Evolutionary conservation across 2,113 vertebrate genomes (phyloP), one percentile per base, ranked within the genome.

Genomic region (Rallus limicola): DNA sequence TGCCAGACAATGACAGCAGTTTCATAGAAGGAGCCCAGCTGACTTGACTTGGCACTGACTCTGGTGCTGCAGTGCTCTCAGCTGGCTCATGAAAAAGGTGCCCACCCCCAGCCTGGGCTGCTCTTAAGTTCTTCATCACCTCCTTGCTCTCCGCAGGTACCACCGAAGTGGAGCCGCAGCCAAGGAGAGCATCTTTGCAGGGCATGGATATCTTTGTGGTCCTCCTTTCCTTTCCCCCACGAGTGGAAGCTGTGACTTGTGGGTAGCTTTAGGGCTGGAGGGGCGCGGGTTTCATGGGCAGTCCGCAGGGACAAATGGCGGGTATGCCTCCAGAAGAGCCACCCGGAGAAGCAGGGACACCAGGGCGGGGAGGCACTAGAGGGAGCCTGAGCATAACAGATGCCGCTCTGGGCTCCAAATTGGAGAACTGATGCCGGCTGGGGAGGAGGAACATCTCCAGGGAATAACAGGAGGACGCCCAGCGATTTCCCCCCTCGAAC

Each of bases 321-420:
- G 31, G 1, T 19, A 2, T 1, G 0, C 14, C 16, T 28, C 28
- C 34, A 9, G 78, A 76, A 29, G 18, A 92, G 67, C 14, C 59
- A 31, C 44, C 18, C 10, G 24, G 52, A 82, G 65, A 68, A 82
- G 42, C 53, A 17, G 70, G 50, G 52, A 52, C 24, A 80, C 2
- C 63, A 23, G 71, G 55, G 7, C 28, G 4, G 2, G 72, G 59
- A 86, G 72, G 72, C 96, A 95, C 95, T 96, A 96, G 96, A 92
- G 95, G 96, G 96, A 96, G 96, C 96, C 82, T 81, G 44, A 94
- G 71, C 80, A 92, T 26, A 46, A 92, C 60, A 63, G 76, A 97
- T 95, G 59, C 16, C 1, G 2, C 44, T 77, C 63, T 42, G 21
- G 44, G 16, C 85, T 85, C 58, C 0, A 3, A 58, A 50, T 4